Conservation (phyloP, 2,797 vertebrate genomes). For the Triplophysa bombifrons region DNA sequence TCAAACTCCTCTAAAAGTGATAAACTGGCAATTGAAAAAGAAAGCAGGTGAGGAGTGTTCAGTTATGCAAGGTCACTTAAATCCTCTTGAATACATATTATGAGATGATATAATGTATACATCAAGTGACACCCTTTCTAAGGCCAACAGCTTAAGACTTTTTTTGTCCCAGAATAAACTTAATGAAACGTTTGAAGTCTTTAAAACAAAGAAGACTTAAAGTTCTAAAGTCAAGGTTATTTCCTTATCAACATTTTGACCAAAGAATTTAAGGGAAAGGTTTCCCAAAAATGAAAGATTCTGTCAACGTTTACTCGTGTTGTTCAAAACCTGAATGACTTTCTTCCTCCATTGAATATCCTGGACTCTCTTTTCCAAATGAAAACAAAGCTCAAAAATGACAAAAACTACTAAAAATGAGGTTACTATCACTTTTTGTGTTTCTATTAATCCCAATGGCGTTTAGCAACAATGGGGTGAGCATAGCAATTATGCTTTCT, state of each 20-base stretch:
- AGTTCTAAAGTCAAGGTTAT: not conserved
- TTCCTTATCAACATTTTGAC: not conserved
- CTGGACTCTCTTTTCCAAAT: not conserved
- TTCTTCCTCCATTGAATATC: not conserved
- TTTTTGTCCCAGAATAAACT: slow-evolving; percentile 2
- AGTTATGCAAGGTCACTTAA: slow-evolving; percentile 13
- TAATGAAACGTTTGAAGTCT: not conserved
- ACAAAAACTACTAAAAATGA: too few species aligned
- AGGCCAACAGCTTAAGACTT: not conserved
- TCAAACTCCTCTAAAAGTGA: slow-evolving; percentile 97
- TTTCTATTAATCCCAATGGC: too few species aligned
- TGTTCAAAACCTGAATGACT: not conserved
- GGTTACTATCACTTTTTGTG: too few species aligned
- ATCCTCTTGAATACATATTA: slow-evolving; percentile 12
- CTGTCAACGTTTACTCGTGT: not conserved
- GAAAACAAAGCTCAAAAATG: too few species aligned
- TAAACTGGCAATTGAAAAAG: slow-evolving; percentile 76
- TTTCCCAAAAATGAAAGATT: not conserved
- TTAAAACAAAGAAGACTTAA: not conserved
- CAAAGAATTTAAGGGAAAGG: slow-evolving; percentile 17
- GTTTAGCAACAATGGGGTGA: too few species aligned
- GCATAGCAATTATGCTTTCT: not conserved
- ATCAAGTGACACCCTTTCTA: slow-evolving; percentile 13
- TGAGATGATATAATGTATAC: slow-evolving; percentile 27
- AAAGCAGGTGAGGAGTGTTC: slow-evolving; percentile 22